Evolutionary conservation across 30 jellyfish, hydroid and myxozoan species (phyloP).

Genomic region (Cassiopea andromeda): DNA sequence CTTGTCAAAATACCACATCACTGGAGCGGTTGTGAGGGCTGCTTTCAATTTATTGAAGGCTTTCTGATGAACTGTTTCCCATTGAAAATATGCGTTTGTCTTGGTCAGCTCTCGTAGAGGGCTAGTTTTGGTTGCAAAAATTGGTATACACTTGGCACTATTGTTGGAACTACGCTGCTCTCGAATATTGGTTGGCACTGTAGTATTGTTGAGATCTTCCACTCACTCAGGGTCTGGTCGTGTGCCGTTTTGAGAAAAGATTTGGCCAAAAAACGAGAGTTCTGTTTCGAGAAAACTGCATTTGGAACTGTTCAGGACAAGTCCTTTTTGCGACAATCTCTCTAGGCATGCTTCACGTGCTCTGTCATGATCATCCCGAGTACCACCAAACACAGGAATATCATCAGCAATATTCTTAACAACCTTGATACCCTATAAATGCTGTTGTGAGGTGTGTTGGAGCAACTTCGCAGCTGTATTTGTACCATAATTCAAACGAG

Average conservation of each 20-base stretch:
- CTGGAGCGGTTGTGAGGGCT: constrained; percentile 42
- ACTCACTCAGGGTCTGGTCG: constrained; percentile 44
- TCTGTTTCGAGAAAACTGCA: constrained; percentile 52
- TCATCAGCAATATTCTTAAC: constrained; percentile 53
- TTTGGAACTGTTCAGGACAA: constrained; percentile 34
- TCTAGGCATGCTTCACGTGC: constrained; percentile 41
- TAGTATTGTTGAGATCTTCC: constrained; percentile 12
- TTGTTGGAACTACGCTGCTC: constrained; percentile 49
- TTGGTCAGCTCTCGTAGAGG: constrained; percentile 56
- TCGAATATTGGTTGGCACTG: constrained; percentile 23
- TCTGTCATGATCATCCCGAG: constrained; percentile 55
- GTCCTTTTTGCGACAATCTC: constrained; percentile 23
- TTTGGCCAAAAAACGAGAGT: constrained; percentile 55
- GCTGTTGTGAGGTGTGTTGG: constrained; percentile 39
- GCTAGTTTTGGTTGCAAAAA: constrained; percentile 32
- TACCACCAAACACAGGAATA: constrained; percentile 33
- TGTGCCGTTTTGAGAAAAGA: constrained; percentile 37
- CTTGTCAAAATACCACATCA: constrained; percentile 38
- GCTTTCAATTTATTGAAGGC: constrained; percentile 14
- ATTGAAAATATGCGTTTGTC: constrained; percentile 14
- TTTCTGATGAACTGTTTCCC: constrained; percentile 19
- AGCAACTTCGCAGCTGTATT: constrained; percentile 29
- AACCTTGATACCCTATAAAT: constrained; percentile 14
- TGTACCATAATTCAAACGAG: constrained; percentile 14
- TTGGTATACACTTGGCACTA: constrained; percentile 20